phyloP scores from a whole-genome alignment of 1,140 invertebrate genomes.

The Diplogasteroides magnus region DNA sequence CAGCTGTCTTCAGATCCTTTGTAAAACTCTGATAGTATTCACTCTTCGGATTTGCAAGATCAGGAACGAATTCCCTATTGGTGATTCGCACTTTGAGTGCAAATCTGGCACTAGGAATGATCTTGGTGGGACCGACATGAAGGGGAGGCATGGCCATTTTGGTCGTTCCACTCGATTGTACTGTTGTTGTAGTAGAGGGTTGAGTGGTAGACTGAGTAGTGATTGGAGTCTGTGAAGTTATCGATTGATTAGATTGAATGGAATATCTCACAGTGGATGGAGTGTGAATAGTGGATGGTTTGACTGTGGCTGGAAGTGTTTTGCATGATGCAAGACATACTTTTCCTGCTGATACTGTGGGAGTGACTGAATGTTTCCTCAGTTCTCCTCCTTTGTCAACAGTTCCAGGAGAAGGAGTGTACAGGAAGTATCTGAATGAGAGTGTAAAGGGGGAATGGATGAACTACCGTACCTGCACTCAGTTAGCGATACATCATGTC shows the following conservation, averaged over 20 bases:
- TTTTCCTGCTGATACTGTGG: slow-evolving; percentile 26
- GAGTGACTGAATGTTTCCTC: slow-evolving; percentile 49
- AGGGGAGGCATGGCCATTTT: slow-evolving; percentile 15
- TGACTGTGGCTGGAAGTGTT: background rate
- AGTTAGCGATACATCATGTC: slow-evolving; percentile 39
- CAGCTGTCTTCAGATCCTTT: slow-evolving; percentile 24
- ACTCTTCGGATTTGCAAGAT: slow-evolving; percentile 22
- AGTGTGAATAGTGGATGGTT: background rate
- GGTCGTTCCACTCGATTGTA: background rate
- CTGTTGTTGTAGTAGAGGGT: background rate
- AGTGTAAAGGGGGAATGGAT: background rate
- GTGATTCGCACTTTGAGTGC: slow-evolving; percentile 31
- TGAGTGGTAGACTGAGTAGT: background rate
- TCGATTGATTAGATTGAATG: background rate
- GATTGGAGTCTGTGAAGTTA: background rate
- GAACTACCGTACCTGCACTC: slow-evolving; percentile 36
- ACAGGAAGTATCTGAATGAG: slow-evolving; percentile 32
- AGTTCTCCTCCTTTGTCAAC: slow-evolving; percentile 42
- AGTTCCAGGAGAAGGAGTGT: slow-evolving; percentile 43
- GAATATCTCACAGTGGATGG: background rate
- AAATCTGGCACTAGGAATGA: slow-evolving; percentile 19
- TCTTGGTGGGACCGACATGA: background rate
- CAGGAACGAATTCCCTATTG: slow-evolving; percentile 32
- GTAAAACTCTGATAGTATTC: slow-evolving; percentile 31
- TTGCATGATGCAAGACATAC: slow-evolving; percentile 11